Evolutionary conservation across 35 echinoderm and acorn worm genomes (phyloP).

Genomic region (Acanthaster planci): DNA sequence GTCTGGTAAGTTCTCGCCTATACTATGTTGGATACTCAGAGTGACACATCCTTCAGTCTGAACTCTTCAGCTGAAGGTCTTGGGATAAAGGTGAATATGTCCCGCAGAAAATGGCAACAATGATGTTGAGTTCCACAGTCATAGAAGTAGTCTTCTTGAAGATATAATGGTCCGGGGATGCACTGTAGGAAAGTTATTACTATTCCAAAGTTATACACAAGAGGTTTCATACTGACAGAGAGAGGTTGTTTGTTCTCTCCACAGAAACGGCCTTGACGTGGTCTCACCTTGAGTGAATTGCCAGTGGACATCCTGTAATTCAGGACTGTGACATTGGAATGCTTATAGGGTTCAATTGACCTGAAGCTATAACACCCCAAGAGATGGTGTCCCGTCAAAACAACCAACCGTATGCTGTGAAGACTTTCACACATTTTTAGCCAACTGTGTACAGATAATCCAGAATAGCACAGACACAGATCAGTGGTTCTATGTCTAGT

Average conservation of each 20-base stretch:
- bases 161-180: slow-evolving; percentile 22
- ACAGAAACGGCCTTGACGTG: slow-evolving; percentile 39
- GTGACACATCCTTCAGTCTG: slow-evolving; percentile 58
- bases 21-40: slow-evolving; percentile 65
- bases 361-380: slow-evolving; percentile 47
- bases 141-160: slow-evolving; percentile 10
- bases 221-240: slow-evolving; percentile 37
- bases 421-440: slow-evolving; percentile 72
- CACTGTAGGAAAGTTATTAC: neutral
- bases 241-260: slow-evolving; percentile 41
- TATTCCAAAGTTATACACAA: slow-evolving; percentile 31
- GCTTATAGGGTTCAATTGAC: slow-evolving; percentile 71
- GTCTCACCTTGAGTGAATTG: slow-evolving; percentile 34
- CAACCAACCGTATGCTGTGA: slow-evolving; percentile 49
- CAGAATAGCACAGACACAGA: slow-evolving; percentile 28
- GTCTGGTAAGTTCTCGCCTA: slow-evolving; percentile 47
- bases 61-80: slow-evolving; percentile 5
- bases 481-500: slow-evolving; percentile 64
- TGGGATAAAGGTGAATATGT: slow-evolving; percentile 21
- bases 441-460: slow-evolving; percentile 68
- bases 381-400: slow-evolving; percentile 17
- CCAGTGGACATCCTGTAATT: neutral
- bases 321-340: slow-evolving; percentile 66
- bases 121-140: slow-evolving; percentile 24
- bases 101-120: no score